phyloP scores from a whole-genome alignment of 2,113 vertebrate species.

The Clarias magur region DNA sequence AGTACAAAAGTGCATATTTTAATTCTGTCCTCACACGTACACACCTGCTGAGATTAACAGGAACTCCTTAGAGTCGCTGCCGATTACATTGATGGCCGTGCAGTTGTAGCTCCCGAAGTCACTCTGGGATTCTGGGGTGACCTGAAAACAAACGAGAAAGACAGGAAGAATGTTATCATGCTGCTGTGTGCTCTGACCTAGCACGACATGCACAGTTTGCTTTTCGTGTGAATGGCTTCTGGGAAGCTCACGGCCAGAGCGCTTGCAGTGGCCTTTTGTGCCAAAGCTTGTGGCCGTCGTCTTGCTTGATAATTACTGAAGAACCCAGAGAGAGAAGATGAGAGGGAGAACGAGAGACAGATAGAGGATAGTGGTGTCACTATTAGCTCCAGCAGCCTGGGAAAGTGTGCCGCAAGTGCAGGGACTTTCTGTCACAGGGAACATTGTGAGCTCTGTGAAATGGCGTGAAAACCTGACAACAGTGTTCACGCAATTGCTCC shows the following conservation, averaged over 20 bases:
- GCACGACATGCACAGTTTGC: conserved; percentile 19
- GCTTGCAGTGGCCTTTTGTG: conserved; percentile 38
- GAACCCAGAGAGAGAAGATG: conserved; percentile 7
- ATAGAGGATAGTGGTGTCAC: background rate
- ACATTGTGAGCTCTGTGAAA: conserved; percentile 29
- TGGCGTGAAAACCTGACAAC: conserved; percentile 34
- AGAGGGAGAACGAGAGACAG: conserved; percentile 1
- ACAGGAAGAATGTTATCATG: conserved; percentile 3
- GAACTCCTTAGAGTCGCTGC: conserved; percentile 91
- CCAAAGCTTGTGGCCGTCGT: conserved; percentile 12
- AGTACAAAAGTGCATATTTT: background rate
- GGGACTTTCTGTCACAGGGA: conserved; percentile 34
- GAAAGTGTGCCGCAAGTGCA: conserved; percentile 40
- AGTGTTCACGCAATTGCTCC: background rate
- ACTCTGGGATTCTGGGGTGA: conserved; percentile 90
- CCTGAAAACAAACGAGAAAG: conserved; percentile 66
- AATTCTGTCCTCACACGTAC: conserved; percentile 44
- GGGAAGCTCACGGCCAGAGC: conserved; percentile 34
- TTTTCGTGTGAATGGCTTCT: conserved; percentile 33
- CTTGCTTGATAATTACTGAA: conserved; percentile 44
- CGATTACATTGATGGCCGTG: conserved; percentile 88
- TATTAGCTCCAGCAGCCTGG: conserved; percentile 36
- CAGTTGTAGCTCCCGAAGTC: conserved; percentile 99
- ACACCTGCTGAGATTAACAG: conserved; percentile 94
- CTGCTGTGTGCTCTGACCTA: conserved; percentile 26